These are phyloP conservation scores for Aphrocallistes beatrix DNA, from an alignment of 37 sponge, comb jelly and placozoan genomes.

Conservation along the genomic window DNA sequence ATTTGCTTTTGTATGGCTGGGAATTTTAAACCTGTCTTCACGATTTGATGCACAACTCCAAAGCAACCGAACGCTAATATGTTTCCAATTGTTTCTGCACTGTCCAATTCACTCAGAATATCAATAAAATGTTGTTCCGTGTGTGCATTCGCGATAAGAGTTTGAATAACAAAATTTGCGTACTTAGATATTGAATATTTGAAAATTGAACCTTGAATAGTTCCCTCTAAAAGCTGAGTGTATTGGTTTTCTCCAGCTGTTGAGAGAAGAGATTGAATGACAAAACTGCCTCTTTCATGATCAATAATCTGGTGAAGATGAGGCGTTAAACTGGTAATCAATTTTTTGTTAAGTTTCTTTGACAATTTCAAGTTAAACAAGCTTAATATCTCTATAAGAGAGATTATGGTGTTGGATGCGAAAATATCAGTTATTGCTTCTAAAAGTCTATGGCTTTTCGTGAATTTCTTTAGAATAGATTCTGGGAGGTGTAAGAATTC, in stretches of 20 bases:
- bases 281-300: neutral
- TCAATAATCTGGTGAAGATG: neutral
- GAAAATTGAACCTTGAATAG: neutral
- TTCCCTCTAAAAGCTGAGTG: neutral
- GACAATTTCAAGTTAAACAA: neutral
- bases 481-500: neutral
- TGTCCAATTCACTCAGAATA: neutral
- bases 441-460: neutral
- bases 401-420: neutral
- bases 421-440: neutral
- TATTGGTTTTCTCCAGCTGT: constrained; percentile 3
- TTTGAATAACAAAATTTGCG: neutral
- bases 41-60: neutral
- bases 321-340: neutral
- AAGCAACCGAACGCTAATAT: neutral
- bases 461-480: neutral
- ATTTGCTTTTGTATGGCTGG: neutral
- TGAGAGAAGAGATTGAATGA: neutral
- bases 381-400: neutral
- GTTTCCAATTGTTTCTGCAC: neutral
- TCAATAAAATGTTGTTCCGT: neutral
- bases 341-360: neutral
- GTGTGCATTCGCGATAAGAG: constrained; percentile 11
- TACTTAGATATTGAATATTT: neutral
- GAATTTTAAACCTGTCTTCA: neutral